A percentile compares a stretch with the other conserved stretches of the same genome.
Evolutionary conservation across 2,113 vertebrate species (phyloP).

Genomic region (Dicentrarchus labrax): DNA sequence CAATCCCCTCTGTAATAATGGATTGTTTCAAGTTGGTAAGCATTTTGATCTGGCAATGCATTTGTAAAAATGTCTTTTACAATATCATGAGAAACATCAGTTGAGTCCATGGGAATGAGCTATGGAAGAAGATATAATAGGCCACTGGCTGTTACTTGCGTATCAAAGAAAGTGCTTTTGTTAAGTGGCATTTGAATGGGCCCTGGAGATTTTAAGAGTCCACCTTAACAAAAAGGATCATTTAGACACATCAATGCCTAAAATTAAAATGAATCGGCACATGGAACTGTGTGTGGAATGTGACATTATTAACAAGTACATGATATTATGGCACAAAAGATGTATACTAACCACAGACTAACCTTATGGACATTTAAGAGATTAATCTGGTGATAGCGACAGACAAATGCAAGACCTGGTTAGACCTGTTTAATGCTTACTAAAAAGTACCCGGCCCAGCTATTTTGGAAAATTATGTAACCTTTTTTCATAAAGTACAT

Average conservation of each 20-base stretch:
- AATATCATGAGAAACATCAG: conserved; percentile 74
- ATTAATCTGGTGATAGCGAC: not conserved
- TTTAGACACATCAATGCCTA: not conserved
- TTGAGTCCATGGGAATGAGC: conserved; percentile 48
- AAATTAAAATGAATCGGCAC: not conserved
- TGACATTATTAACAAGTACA: conserved; percentile 7
- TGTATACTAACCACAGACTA: conserved; percentile 5
- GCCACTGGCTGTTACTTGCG: conserved; percentile 45
- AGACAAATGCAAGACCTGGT: not conserved
- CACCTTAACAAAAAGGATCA: not conserved
- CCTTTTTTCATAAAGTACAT: not conserved
- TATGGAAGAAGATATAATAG: conserved; percentile 65
- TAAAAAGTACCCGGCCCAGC: not conserved
- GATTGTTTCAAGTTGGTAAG: conserved; percentile 79
- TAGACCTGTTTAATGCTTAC: not conserved
- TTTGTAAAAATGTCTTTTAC: conserved; percentile 80
- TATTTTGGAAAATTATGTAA: not conserved
- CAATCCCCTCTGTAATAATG: conserved; percentile 81
- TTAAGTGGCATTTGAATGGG: conserved; percentile 33
- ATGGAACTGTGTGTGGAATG: too few species aligned
- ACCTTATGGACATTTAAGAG: conserved; percentile 8
- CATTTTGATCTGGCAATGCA: conserved; percentile 83
- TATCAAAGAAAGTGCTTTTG: conserved; percentile 37
- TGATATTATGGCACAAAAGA: not conserved
- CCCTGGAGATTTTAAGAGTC: conserved; percentile 18